Percentiles rank a stretch among this genome's conserved stretches.
Conservation (phyloP, 2,797 vertebrate species). For the Microctenopoma stevenorrisi region DNA sequence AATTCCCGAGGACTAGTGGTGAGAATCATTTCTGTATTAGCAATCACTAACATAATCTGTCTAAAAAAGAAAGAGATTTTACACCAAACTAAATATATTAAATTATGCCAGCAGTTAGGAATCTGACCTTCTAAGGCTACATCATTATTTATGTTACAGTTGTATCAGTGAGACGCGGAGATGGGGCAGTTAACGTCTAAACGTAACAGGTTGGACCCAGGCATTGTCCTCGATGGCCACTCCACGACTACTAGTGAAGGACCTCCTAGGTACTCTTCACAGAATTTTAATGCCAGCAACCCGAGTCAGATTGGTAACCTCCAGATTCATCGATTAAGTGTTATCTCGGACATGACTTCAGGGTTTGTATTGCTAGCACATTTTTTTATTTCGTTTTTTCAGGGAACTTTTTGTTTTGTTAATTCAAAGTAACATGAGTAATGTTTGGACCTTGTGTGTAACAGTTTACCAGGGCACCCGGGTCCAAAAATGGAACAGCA, state of each 20-base stretch:
- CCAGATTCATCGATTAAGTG: constrained; percentile 40
- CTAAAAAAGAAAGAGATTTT: not conserved
- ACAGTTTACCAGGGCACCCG: constrained; percentile 27
- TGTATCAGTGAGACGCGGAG: not conserved
- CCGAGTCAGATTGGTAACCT: constrained; percentile 7
- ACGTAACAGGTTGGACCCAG: not conserved
- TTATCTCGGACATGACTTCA: constrained; percentile 35
- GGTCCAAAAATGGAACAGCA: constrained; percentile 46
- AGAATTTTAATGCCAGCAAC: constrained; percentile 10
- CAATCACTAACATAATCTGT: not conserved
- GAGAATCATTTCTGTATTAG: not conserved
- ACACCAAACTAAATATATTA: not conserved
- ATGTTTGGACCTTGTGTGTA: not conserved
- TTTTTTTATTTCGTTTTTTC: not conserved
- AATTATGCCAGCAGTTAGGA: not conserved
- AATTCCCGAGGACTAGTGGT: not conserved
- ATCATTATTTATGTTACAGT: not conserved
- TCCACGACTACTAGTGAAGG: constrained; percentile 57
- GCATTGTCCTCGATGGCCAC: constrained; percentile 16
- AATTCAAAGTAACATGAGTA: not conserved
- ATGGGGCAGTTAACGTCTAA: constrained; percentile 77
- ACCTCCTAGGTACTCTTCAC: constrained; percentile 50
- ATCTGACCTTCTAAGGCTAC: not conserved
- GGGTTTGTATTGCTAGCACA: constrained; percentile 35
- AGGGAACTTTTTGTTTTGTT: not conserved